Percentiles rank a stretch among this genome's conserved stretches.
phyloP scores from a whole-genome alignment of 2,797 vertebrate species.

The Cyclura pinguis region DNA sequence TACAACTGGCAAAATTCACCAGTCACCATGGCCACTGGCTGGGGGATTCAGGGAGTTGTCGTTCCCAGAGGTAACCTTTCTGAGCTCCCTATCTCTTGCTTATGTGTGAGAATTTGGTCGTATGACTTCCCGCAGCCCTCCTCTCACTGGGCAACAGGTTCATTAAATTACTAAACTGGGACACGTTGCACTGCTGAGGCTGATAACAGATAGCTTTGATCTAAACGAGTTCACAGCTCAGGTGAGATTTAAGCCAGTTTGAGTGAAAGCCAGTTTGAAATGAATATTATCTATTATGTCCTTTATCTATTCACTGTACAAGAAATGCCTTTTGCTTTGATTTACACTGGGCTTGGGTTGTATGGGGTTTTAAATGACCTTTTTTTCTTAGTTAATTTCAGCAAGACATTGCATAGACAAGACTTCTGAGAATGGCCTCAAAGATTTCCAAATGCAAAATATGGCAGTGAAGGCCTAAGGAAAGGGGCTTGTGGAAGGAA shows the following conservation, averaged over 20 bases:
- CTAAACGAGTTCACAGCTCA: neutral
- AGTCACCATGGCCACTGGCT: too few species aligned
- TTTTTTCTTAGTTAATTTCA: neutral
- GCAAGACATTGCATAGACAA: neutral
- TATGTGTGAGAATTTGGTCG: neutral
- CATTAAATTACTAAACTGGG: neutral
- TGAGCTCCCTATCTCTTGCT: neutral
- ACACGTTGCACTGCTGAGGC: neutral
- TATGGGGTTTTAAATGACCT: too few species aligned
- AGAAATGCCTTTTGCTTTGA: neutral
- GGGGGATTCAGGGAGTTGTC: too few species aligned
- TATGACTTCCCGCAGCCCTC: too few species aligned
- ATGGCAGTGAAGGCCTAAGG: neutral
- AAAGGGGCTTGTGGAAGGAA: neutral
- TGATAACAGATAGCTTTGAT: neutral
- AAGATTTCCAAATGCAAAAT: neutral
- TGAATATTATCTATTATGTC: neutral
- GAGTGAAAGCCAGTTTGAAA: neutral
- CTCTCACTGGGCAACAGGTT: neutral
- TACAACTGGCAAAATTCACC: too few species aligned
- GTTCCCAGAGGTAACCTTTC: too few species aligned
- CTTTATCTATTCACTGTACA: neutral
- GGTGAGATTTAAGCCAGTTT: neutral
- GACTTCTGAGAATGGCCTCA: neutral
- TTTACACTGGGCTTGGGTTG: neutral